Base-by-base conservation (phyloP, 2,797 vertebrate species). In the Lutjanus argentimaculatus region DNA sequence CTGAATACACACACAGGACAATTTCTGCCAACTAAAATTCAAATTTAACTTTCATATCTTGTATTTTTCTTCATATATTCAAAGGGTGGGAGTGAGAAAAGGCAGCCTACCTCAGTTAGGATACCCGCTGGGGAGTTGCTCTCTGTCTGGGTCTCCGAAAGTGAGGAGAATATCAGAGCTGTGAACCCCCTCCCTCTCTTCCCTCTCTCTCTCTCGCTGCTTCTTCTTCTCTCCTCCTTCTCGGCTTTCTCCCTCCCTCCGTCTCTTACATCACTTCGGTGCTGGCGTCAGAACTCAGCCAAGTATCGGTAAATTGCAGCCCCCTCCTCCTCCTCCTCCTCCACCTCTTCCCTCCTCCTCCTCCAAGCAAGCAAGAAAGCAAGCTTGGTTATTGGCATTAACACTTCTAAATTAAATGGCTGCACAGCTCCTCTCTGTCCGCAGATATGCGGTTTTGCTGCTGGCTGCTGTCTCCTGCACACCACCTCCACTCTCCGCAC, bases 231-330 rank as follows among this genome's bases (percentile, higher is more conserved):
- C 77, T 81, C 75, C 77, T 75, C 84, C 59, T 65, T 67, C 74
- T 77, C 68, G n/a, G 55, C 80, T 72, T 67, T 72, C 82, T 76
- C 88, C 86, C 90, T 82, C 77, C 84, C 91, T 91, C 87, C 66
- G 57, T 73, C 85, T 88, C 91, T 93, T 93, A 94, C 95, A 95
- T 96, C 95, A 95, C 90, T 93, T 86, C 77, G 65, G 82, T 67
- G 75, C 88, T 93, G 92, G 88, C 93, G 93, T 95, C 94, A 95
- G 93, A 91, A 93, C 84, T 92, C 90, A 82, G 90, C 89, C 87
- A 90, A 92, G 90, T 89, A 89, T 89, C 70, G 86, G 87, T 87
- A 92, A 91, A 91, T 86, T 89, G 85, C 84, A 70, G 52, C 82
- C 77, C 77, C 55, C 67, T 17, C 64, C 46, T 22, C 36, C 17